Evolutionary conservation across 2,888 invertebrate genomes (phyloP).

Genomic region (Ramazzottius varieornatus): DNA sequence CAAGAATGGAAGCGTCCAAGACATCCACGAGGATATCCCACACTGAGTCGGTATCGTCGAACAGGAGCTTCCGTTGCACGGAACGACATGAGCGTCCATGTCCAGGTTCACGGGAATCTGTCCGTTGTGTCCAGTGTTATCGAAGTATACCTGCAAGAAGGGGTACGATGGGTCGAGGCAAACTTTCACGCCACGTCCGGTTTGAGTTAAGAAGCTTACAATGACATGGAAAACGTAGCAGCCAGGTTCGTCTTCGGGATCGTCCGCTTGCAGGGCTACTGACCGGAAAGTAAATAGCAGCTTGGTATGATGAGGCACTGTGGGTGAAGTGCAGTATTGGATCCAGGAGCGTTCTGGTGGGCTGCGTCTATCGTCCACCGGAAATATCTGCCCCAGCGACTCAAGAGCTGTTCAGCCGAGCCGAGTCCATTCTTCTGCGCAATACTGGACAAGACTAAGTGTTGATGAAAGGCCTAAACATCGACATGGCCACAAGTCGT

Average conservation of each 20-base stretch:
- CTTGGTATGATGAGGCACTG: too few relatives aligned
- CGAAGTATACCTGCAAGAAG: slow-evolving; percentile 36
- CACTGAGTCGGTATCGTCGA: slow-evolving; percentile 5
- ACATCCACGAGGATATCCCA: slow-evolving; percentile 9
- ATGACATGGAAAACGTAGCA: slow-evolving; percentile 59
- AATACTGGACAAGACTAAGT: too few relatives aligned
- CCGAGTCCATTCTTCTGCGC: too few relatives aligned
- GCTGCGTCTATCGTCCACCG: too few relatives aligned
- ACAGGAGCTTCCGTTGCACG: slow-evolving; percentile 42
- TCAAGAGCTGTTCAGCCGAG: too few relatives aligned
- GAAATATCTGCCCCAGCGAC: too few relatives aligned
- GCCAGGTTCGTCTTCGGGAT: slow-evolving; percentile 62
- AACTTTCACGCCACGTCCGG: too few relatives aligned
- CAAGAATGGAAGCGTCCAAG: slow-evolving; percentile 19
- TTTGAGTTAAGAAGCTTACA: slow-evolving; percentile 16
- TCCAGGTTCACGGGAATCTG: slow-evolving; percentile 57
- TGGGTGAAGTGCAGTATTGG: too few relatives aligned
- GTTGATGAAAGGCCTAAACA: too few relatives aligned
- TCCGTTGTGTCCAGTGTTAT: slow-evolving; percentile 77
- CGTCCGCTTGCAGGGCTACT: slow-evolving; percentile 62
- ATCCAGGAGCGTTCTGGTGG: too few relatives aligned
- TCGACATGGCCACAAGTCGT: too few relatives aligned
- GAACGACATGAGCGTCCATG: slow-evolving; percentile 43
- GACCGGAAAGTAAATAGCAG: slow-evolving; percentile 56
- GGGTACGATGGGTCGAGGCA: too few relatives aligned